Evolutionary conservation across 2,888 invertebrate species (phyloP), one percentile per base, ranked within the genome.

Genomic region (Brachyptera putata): DNA sequence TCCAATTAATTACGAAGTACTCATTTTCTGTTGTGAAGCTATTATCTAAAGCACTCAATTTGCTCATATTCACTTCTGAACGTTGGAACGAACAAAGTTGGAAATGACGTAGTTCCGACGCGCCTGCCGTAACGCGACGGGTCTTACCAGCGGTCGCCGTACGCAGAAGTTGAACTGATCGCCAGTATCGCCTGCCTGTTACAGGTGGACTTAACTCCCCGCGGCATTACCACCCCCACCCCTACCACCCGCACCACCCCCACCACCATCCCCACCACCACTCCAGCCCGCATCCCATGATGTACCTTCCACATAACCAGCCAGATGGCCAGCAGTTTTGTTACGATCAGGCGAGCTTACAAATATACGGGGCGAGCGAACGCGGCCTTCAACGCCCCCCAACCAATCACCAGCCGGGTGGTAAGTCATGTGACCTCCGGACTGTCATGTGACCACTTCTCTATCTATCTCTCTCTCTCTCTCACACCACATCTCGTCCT

Each of bases 261-360:
- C 75, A 72, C 67, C 74, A 65, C 66, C 68, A 71, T 65, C 76
- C 72, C 73, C 79, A 73, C 75, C 79, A 80, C 73, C 78, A 80
- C 80, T 77, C 78, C 74, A 75, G 76, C 70, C 75, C 72, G 69
- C 71, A 71, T 67, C 72, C 74, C 68, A 73, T 74, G 73, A 69
- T 75, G 71, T 75, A 74, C 70, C 73, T 74, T 70, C 72, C 71
- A 71, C 69, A 73, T 70, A 68, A 71, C 56, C 66, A 56, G 37
- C 57, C 63, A 9, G 30, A 76, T 73, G 77, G 77, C 70, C 76
- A 75, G 75, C 79, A 79, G 75, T 81, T 79, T 77, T 80, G 80
- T 79, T 81, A 80, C 75, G 80, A 81, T 77, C 80, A 80, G 75
- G 74, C 77, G 73, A 75, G 73, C 61, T 72, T 75, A 68, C 71